phyloP scores from a whole-genome alignment of 2,888 invertebrate genomes.

The Thymelicus lineola region DNA sequence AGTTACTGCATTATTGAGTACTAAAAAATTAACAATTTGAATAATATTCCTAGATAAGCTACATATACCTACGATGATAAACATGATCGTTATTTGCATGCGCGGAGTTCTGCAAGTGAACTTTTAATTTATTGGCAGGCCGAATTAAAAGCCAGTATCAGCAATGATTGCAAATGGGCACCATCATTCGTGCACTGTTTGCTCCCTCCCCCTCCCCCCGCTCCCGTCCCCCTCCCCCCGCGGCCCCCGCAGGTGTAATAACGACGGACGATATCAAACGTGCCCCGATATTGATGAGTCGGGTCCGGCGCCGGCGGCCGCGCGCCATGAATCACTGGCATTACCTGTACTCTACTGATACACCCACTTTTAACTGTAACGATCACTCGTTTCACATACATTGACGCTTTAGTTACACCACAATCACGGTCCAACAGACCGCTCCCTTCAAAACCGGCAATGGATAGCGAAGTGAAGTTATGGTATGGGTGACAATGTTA shows the following conservation, averaged over 20 bases:
- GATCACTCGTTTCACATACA: not conserved
- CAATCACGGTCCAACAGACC: not conserved
- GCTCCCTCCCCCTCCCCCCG: not conserved
- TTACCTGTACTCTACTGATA: slow-evolving; percentile 58
- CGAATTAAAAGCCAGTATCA: slow-evolving; percentile 3
- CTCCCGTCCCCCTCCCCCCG: not conserved
- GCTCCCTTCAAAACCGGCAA: not conserved
- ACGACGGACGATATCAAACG: slow-evolving; percentile 58
- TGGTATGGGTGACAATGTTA: not conserved
- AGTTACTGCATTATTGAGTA: too few species aligned
- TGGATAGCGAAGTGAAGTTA: not conserved
- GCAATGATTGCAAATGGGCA: slow-evolving; percentile 15
- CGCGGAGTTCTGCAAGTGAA: not conserved
- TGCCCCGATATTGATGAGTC: slow-evolving; percentile 70
- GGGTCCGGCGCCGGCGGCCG: slow-evolving; percentile 57
- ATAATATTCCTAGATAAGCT: not conserved
- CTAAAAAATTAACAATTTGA: not conserved
- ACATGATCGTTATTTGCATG: not conserved
- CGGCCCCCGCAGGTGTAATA: slow-evolving; percentile 41
- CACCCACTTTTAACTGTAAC: not conserved
- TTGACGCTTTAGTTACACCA: not conserved
- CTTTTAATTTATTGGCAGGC: slow-evolving; percentile 5
- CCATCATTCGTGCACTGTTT: slow-evolving; percentile 13
- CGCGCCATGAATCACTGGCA: slow-evolving; percentile 67
- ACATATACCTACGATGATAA: not conserved